Base-by-base conservation (phyloP, 2,888 invertebrate genomes). In the Diachrysia chrysitis region DNA sequence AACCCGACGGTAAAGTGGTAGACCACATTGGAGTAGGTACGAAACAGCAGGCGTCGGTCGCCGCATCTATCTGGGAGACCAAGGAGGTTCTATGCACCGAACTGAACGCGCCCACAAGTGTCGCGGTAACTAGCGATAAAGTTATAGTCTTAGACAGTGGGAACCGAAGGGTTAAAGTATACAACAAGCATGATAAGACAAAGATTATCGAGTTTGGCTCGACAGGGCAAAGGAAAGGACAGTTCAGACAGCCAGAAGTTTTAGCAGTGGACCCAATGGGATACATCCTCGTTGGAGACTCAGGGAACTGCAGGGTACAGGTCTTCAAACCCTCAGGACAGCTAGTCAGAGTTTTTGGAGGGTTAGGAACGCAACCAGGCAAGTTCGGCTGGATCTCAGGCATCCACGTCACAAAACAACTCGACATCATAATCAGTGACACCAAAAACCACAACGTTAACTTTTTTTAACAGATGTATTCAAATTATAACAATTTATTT, bases 231-330 rank as follows among this genome's bases (percentile, higher is more conserved):
- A 93, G 96, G 63, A 96, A 96, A 69, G 97, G 97, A 0, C 97
- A 97, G 85, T 96, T 97, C 85, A 95, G 97, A 83, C 96, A 97
- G 66, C 97, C 98, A 0, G 97, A 98, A 87, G 97, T 97, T 0
- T 92, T 98, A 5, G 95, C 97, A 0, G 96, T 97, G 0, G 98
- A 98, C 85, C 96, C 96, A 0, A 93, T 96, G 87, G 97, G 97
- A 0, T 97, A 97, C 86, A 97, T 98, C 48, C 91, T 97, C 0
- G 97, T 98, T 0, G 98, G 97, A 0, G 98, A 98, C 86, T 97
- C 97, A 0, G 98, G 97, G 0, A 98, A 98, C 85, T 96, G 96
- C 48, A 93, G 98, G 6, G 95, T 98, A 0, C 98, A 98, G 88
- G 96, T 98, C 10, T 98, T 98, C 86, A 96, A 97, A 68, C 96